Conservation (phyloP, 2,888 invertebrate genomes). For the Mantis religiosa region DNA sequence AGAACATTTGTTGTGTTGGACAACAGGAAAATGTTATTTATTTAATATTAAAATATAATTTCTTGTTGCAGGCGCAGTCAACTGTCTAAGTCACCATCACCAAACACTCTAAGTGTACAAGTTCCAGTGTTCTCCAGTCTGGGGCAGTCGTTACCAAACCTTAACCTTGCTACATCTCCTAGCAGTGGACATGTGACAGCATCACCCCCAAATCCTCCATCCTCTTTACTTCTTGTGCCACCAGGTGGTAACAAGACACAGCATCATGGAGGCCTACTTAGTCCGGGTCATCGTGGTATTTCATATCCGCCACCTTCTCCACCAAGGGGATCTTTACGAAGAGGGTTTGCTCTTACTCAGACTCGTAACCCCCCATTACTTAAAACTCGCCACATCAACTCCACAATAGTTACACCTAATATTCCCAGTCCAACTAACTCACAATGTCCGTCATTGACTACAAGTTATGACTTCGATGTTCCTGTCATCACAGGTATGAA, state of each 20-base stretch:
- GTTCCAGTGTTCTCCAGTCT: conserved; percentile 58
- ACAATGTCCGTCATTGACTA: conserved; percentile 33
- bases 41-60: not conserved
- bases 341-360: conserved; percentile 60
- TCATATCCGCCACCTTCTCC: conserved; percentile 82
- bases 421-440: not conserved
- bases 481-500: conserved; percentile 47
- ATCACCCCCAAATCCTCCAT: conserved; percentile 43
- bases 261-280: conserved; percentile 44
- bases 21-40: no score
- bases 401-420: not conserved
- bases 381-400: conserved; percentile 69
- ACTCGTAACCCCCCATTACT: conserved; percentile 74
- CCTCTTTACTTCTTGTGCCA: conserved; percentile 46
- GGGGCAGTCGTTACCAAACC: conserved; percentile 78
- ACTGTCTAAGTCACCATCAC: conserved; percentile 50
- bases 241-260: not conserved
- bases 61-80: conserved; percentile 39
- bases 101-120: conserved; percentile 72
- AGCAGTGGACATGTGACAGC: conserved; percentile 28
- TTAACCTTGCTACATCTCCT: conserved; percentile 51
- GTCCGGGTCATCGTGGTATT: conserved; percentile 45
- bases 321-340: conserved; percentile 52
- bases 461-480: conserved; percentile 48
- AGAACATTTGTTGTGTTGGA: no score